Evolutionary conservation across 2,113 vertebrate genomes (phyloP).

Genomic region (Trogon melanurus): DNA sequence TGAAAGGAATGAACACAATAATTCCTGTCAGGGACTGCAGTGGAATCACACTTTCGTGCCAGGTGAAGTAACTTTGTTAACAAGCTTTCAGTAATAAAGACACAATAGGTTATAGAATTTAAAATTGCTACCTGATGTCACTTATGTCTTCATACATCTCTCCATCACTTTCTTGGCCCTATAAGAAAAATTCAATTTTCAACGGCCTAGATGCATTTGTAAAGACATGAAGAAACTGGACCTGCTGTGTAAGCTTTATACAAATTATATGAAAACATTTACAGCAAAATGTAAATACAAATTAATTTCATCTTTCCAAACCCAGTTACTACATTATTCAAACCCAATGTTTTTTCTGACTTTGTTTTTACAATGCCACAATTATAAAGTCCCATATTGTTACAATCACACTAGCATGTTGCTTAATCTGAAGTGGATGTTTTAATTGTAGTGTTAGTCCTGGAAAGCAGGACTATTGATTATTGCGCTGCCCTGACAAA

Average conservation of each 20-base stretch:
- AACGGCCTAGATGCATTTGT: not conserved
- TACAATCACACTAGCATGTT: not conserved
- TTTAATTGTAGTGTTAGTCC: not conserved
- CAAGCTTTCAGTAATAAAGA: not conserved
- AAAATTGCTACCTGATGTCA: constrained; percentile 78
- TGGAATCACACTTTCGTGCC: not conserved
- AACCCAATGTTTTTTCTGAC: not conserved
- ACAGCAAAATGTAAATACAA: not conserved
- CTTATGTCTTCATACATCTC: constrained; percentile 91
- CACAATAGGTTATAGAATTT: not conserved
- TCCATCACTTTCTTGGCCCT: constrained; percentile 80
- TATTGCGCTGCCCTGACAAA: not conserved
- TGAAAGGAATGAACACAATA: not conserved
- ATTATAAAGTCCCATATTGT: not conserved
- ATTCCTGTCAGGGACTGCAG: not conserved
- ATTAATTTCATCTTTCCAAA: not conserved
- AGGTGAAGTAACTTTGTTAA: not conserved
- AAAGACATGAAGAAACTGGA: not conserved
- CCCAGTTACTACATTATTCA: not conserved
- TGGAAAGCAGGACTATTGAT: not conserved
- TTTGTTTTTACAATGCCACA: not conserved
- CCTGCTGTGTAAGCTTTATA: not conserved
- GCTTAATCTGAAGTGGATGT: not conserved
- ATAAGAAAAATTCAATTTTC: constrained; percentile 31
- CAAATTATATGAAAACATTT: not conserved